Evolutionary conservation across 2,797 vertebrate genomes (phyloP).

Genomic region (Coendou prehensilis): DNA sequence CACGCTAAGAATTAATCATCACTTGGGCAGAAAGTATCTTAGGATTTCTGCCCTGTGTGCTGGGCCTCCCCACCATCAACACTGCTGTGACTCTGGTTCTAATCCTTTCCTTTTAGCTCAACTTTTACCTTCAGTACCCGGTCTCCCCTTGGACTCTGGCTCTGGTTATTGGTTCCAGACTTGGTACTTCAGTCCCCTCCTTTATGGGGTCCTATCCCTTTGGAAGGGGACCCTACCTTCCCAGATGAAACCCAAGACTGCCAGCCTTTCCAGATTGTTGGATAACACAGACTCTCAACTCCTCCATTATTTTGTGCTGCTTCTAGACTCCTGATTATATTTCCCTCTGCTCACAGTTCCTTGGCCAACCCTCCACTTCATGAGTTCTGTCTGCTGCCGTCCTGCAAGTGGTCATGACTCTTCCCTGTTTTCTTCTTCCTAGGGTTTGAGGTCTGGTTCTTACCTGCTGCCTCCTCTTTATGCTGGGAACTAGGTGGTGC

Average conservation of each 20-base stretch:
- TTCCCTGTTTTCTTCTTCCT: not conserved
- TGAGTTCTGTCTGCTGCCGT: not conserved
- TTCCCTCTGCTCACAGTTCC: not conserved
- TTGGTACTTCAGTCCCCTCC: not conserved
- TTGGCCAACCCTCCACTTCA: not conserved
- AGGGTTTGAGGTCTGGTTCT: not conserved
- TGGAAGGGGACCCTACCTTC: not conserved
- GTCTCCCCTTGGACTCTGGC: not conserved
- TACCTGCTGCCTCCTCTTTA: not conserved
- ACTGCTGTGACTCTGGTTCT: not conserved
- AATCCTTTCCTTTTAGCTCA: not conserved
- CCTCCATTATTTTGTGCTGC: not conserved
- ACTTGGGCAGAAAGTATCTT: not conserved
- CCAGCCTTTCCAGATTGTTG: not conserved
- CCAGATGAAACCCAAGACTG: not conserved
- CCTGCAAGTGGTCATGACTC: not conserved
- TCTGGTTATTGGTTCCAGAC: not conserved
- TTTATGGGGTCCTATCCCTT: not conserved
- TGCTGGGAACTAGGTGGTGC: not conserved
- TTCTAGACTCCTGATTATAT: not conserved
- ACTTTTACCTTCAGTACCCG: not conserved
- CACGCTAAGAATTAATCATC: not conserved
- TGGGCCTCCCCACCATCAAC: not conserved
- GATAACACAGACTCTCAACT: not conserved
- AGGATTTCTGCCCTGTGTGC: not conserved